These are phyloP conservation scores for Channa maculata DNA, from an alignment of 2,113 vertebrate species.

Conservation along the genomic window DNA sequence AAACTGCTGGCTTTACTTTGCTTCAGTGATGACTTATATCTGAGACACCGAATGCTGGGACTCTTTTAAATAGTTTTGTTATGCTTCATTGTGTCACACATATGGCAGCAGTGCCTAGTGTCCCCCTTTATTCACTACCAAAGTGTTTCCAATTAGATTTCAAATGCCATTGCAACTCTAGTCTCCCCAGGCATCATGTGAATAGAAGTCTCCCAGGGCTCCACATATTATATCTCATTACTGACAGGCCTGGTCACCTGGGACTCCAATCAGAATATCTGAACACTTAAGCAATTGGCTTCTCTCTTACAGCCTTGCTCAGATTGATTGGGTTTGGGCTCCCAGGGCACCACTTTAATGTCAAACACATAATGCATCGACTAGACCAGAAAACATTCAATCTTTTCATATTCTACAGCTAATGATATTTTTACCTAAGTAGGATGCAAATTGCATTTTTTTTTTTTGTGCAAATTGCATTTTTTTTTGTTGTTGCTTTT, in stretches of 20 bases:
- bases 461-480: constrained; percentile 13
- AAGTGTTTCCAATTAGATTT: constrained; percentile 80
- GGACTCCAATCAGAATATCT: constrained; percentile 78
- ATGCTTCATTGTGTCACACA: constrained; percentile 59
- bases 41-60: constrained; percentile 38
- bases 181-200: constrained; percentile 75
- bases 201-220: constrained; percentile 72
- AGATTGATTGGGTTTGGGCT: constrained; percentile 78
- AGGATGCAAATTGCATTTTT: constrained; percentile 28
- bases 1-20: constrained; percentile 61
- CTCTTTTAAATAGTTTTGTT: constrained; percentile 62
- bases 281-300: constrained; percentile 79
- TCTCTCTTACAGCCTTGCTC: constrained; percentile 49
- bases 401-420: constrained; percentile 52
- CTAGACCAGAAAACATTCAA: constrained; percentile 60
- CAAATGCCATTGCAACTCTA: constrained; percentile 72
- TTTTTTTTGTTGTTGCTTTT: background rate
- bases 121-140: constrained; percentile 59
- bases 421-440: constrained; percentile 40
- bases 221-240: constrained; percentile 83
- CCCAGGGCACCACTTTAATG: constrained; percentile 77
- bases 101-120: constrained; percentile 26
- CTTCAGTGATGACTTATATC: constrained; percentile 53
- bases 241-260: constrained; percentile 77
- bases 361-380: constrained; percentile 76